phyloP scores from a whole-genome alignment of 2,113 vertebrate genomes.

The Labrus mixtus region DNA sequence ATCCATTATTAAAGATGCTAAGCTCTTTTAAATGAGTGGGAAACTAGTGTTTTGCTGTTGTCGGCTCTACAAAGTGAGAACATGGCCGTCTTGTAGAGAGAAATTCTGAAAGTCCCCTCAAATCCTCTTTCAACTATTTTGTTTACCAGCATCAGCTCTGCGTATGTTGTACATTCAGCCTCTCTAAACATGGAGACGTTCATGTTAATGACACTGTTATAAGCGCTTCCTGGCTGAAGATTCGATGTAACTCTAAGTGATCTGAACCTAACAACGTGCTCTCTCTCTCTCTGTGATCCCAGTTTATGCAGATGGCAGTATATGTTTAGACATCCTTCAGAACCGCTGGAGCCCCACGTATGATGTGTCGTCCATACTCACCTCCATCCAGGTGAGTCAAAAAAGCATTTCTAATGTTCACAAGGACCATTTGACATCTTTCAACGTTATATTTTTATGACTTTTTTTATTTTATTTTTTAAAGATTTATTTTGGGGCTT shows the following conservation, averaged over 20 bases:
- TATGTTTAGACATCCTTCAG: slow-evolving; percentile 99
- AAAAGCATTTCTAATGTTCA: background rate
- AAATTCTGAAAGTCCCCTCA: too few species aligned
- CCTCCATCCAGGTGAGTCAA: slow-evolving; percentile 94
- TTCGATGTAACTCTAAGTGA: background rate
- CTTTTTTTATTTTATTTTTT: too few species aligned
- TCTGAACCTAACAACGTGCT: background rate
- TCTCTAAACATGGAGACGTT: too few species aligned
- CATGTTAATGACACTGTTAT: background rate
- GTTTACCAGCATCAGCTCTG: background rate
- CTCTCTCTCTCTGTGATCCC: slow-evolving; percentile 17
- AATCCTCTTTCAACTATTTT: background rate
- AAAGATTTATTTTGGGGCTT: too few species aligned
- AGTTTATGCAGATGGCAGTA: slow-evolving; percentile 99
- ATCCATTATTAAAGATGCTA: background rate
- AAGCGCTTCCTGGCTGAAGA: background rate
- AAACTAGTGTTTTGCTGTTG: background rate
- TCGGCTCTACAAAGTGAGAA: background rate
- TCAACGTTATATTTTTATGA: background rate
- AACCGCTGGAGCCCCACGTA: slow-evolving; percentile 99
- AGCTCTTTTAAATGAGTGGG: too few species aligned
- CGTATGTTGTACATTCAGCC: background rate
- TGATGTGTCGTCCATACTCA: slow-evolving; percentile 98
- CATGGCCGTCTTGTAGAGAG: too few species aligned
- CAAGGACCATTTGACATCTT: background rate